Conservation (phyloP, 2,888 invertebrate species). For the Tethea ocularis region DNA sequence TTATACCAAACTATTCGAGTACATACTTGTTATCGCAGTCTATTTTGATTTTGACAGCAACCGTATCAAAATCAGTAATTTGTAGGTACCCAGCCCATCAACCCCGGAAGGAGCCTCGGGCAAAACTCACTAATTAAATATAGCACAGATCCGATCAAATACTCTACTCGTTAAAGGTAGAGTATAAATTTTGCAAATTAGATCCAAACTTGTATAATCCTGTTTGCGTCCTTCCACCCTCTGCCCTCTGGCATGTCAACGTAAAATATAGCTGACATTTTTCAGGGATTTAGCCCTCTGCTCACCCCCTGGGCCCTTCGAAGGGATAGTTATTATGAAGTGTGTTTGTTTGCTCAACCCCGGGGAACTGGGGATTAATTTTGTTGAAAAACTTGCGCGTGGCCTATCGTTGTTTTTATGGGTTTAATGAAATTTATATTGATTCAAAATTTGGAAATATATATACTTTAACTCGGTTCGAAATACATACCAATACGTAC, state of each 20-base stretch:
- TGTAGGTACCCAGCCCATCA: neutral
- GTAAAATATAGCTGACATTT: conserved; percentile 70
- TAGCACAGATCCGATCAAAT: neutral
- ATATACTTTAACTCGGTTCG: too few species aligned
- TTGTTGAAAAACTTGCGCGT: conserved; percentile 19
- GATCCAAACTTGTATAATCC: conserved; percentile 59
- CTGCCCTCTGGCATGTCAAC: conserved; percentile 36
- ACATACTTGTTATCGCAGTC: too few species aligned
- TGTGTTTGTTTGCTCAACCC: conserved; percentile 25
- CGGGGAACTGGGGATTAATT: conserved; percentile 29
- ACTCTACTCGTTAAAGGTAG: neutral
- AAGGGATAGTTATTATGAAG: conserved; percentile 54
- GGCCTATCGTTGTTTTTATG: neutral
- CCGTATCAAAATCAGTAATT: too few species aligned
- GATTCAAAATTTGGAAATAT: neutral
- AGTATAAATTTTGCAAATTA: conserved; percentile 47
- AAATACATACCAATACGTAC: too few species aligned
- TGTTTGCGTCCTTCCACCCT: conserved; percentile 34
- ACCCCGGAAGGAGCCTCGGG: neutral
- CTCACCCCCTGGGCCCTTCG: conserved; percentile 25
- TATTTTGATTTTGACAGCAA: too few species aligned
- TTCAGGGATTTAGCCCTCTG: conserved; percentile 56
- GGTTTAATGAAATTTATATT: neutral
- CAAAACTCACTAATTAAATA: neutral
- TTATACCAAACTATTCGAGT: too few species aligned